Evolutionary conservation across 2,888 invertebrate genomes (phyloP), one percentile per base, ranked within the genome.

Genomic region (Adineta ricciae): DNA sequence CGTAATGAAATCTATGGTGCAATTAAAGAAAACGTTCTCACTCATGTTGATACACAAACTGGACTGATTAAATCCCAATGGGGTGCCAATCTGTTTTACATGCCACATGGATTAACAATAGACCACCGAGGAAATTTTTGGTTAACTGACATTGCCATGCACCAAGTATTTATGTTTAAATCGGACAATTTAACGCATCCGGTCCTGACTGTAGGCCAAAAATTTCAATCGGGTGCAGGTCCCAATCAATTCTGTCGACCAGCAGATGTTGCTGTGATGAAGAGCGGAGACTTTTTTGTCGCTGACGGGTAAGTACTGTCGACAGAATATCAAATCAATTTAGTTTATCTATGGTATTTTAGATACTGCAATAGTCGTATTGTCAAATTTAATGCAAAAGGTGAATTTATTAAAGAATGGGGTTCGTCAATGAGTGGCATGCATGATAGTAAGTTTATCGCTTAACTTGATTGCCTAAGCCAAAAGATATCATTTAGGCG

Each of bases 121-220:
- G 97, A 97, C 90, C 93, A 93, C 87, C 91, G 93, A 8, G 96
- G 95, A 87, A 95, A 96, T 89, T 93, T 95, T 32, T 98, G 96
- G 96, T 92, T 97, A 46, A 98, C 98, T 4, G 98, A 98, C 90
- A 96, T 97, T 21, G 98, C 95, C 0, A 93, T 96, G 88, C 97
- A 98, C 91, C 97, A 98, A 92, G 96, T 87, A 19, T 54, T 86
- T 52, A 86, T 83, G 85, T 88, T 87, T 83, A 56, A 86, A 46
- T 56, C 88, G 83, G 86, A 83, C 64, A 84, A 87, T n/a, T 78
- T 46, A 32, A 85, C 41, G 52, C 46, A 86, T 83, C 91, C 93
- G 0, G 88, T 91, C 1, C 87, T 93, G 56, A 89, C 88, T 8
- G 88, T 93, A n/a, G 93, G 93, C 11, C 89, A 88, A 21, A 91